Base-by-base conservation (phyloP, 2,888 invertebrate genomes). In the Hypolimnas misippus region DNA sequence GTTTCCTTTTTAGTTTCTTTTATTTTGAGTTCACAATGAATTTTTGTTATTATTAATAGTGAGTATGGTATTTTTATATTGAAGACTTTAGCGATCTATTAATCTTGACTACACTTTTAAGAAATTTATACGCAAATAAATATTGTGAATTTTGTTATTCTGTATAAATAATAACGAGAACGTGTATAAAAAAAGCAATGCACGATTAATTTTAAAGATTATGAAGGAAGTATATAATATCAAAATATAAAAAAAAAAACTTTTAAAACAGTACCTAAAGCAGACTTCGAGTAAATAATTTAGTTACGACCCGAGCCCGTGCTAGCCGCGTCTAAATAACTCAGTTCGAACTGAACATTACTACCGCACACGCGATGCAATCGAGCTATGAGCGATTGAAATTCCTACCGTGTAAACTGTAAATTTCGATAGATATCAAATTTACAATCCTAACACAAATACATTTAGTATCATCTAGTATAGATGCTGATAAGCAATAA, bases 1-100 rank as follows among this genome's bases (percentile, higher is more conserved):
- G 66, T 61, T 62, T 68, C 62, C 68, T 62, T 62, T 50, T 50
- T 52, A 44, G 61, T 58, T 58, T 56, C 63, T 63, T 58, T 64
- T 64, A 60, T 67, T 62, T 49, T 14, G 40, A 54, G 53, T 58
- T 51, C 51, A 58, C 60, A 64, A 61, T 54, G 42, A 57, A 50
- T 31, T 49, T 25, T 25, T 63, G 52, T 49, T 64, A 66, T 66
- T 62, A 62, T 57, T 40, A 54, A 59, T 35, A 31, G 14, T 51
- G 21, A 1, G 21, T 16, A 60, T 10, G 50, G 12, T 35, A 4
- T 6, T 14, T 14, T 29, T 49, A 8, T 25, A 3, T 29, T 2
- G 12, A 29, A 3, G 14, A 49, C 14, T 42, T 16, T 25, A 14
- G 8, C 7, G n/a, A 49, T 21, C 1, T 29, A 38, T 14, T 29